Percentiles rank a stretch among this genome's conserved stretches.
Conservation (phyloP, 2,888 invertebrate species). For the Nebria brevicollis region DNA sequence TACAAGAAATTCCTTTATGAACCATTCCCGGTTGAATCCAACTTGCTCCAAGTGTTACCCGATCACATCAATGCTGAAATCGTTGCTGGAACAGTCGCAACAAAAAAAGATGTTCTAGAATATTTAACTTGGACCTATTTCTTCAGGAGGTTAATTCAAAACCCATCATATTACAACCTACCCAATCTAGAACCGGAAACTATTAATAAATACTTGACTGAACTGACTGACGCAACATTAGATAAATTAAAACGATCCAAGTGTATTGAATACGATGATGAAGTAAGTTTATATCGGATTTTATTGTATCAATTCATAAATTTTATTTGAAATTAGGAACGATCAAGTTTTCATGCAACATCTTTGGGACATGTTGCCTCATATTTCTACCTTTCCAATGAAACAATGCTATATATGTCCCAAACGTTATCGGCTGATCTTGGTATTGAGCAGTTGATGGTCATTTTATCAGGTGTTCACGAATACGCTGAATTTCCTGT, state of each 20-base stretch:
- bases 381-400: constrained; percentile 95
- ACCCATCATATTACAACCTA: constrained; percentile 91
- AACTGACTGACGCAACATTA: constrained; percentile 82
- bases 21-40: constrained; percentile 99
- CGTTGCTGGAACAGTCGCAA: constrained; percentile 93
- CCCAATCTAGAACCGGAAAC: constrained; percentile 75
- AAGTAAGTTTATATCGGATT: constrained; percentile 61
- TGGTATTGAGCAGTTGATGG: constrained; percentile 77
- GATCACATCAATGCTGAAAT: constrained; percentile 98
- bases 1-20: constrained; percentile 99
- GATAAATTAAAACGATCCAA: constrained; percentile 77
- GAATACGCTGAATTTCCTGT: constrained; percentile 96
- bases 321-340: constrained; percentile 64
- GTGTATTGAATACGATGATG: constrained; percentile 77
- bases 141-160: constrained; percentile 89
- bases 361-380: constrained; percentile 94
- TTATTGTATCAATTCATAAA: constrained; percentile 7
- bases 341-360: constrained; percentile 70
- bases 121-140: constrained; percentile 99
- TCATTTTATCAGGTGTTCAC: constrained; percentile 83
- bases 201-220: constrained; percentile 81
- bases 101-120: constrained; percentile 92
- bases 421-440: constrained; percentile 73
- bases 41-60: constrained; percentile 86
- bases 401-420: constrained; percentile 87